A percentile compares a stretch with the other conserved stretches of the same genome.
phyloP scores from a whole-genome alignment of 2,113 vertebrate genomes.

The Phylloscopus whistleri region DNA sequence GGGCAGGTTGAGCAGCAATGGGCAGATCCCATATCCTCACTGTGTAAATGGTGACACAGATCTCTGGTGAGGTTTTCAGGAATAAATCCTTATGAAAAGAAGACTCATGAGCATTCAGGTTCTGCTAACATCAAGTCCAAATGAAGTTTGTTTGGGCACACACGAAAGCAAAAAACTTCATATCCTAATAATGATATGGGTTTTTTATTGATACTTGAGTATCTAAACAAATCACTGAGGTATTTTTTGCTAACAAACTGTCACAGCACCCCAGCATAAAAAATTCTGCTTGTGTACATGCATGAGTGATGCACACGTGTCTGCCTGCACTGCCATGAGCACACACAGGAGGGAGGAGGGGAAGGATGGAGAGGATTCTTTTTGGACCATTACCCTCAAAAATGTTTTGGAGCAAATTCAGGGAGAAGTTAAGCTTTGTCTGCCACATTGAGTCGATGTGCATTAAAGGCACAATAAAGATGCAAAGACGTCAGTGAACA shows the following conservation, averaged over 20 bases:
- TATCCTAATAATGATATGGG: background rate
- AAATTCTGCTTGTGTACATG: background rate
- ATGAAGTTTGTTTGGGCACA: background rate
- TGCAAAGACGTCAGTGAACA: background rate
- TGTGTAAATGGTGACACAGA: background rate
- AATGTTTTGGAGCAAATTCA: background rate
- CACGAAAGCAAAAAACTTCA: background rate
- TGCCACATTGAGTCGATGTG: background rate
- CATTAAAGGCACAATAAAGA: background rate
- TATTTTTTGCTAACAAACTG: background rate
- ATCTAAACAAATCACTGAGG: background rate
- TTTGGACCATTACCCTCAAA: background rate
- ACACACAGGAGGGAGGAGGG: background rate
- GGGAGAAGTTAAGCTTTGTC: background rate
- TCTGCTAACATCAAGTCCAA: background rate
- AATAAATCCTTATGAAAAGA: background rate
- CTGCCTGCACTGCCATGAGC: background rate
- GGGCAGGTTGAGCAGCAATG: background rate
- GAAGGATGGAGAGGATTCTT: background rate
- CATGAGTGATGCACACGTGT: fast-evolving
- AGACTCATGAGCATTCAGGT: background rate
- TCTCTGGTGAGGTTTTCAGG: background rate
- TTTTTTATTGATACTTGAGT: background rate
- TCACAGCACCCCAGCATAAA: background rate
- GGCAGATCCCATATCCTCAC: background rate